phyloP scores from a whole-genome alignment of 2,888 invertebrate species.

The Portevinia maculata region DNA sequence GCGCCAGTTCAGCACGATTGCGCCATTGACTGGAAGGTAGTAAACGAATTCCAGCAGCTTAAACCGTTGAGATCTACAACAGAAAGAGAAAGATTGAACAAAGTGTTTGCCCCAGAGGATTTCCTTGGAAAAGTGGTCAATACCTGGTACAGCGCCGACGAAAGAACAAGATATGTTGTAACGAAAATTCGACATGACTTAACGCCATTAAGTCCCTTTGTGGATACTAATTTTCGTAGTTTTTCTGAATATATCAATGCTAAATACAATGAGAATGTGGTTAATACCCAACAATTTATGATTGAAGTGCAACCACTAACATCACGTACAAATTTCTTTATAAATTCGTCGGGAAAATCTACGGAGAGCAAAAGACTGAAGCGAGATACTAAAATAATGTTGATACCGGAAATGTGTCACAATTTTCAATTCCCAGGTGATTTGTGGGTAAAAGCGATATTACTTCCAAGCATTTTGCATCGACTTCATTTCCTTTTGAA shows the following conservation, averaged over 20 bases:
- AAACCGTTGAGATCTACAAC: slow-evolving; percentile 82
- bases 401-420: slow-evolving; percentile 94
- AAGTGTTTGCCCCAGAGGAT: slow-evolving; percentile 84
- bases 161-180: slow-evolving; percentile 86
- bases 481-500: slow-evolving; percentile 83
- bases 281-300: slow-evolving; percentile 87
- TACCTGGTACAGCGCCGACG: slow-evolving; percentile 90
- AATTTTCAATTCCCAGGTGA: slow-evolving; percentile 88
- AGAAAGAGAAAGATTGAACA: slow-evolving; percentile 83
- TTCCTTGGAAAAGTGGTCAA: slow-evolving; percentile 90
- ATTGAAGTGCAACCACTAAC: slow-evolving; percentile 88
- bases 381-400: slow-evolving; percentile 84
- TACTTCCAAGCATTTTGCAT: slow-evolving; percentile 93
- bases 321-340: slow-evolving; percentile 80
- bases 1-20: slow-evolving; percentile 82
- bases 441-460: slow-evolving; percentile 92
- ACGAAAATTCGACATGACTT: slow-evolving; percentile 87
- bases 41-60: slow-evolving; percentile 83
- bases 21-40: slow-evolving; percentile 86
- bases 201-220: slow-evolving; percentile 87
- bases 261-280: slow-evolving; percentile 88
- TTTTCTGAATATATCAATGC: slow-evolving; percentile 90
- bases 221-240: slow-evolving; percentile 84
- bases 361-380: slow-evolving; percentile 69
- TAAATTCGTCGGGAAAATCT: slow-evolving; percentile 76